Evolutionary conservation across 2,888 invertebrate species (phyloP), one percentile per base, ranked within the genome.

Genomic region (Eupithecia vulgata): DNA sequence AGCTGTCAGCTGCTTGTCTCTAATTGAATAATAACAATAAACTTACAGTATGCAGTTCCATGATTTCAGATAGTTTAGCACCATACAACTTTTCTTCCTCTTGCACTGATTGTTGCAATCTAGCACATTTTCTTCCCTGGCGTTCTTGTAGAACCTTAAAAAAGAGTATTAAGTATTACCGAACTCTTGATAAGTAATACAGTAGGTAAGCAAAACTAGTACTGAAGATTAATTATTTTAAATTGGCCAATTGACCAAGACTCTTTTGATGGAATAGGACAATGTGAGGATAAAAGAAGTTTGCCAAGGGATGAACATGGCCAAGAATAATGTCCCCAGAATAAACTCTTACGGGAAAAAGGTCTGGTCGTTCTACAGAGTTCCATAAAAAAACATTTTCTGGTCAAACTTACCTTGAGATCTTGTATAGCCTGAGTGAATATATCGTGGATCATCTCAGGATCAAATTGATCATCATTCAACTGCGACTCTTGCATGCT

Each of bases 381-480:
- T 17, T 45, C 45, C 45, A 0, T 17, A 6, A 64, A 67, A 68
- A 7, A 3, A 30, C 30, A 15, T 59, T 8, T 59, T 5, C 6
- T 59, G 59, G 1, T 15, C 25, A 5, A 65, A 52, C 35, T 81
- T 80, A 91, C 93, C 89, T 95, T 95, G 59, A 96, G 87, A 88
- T 96, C 97, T 93, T 97, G 97, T 67, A 99, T 99, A 2, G 98
- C 98, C 91, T 98, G 97, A 62, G 98, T 96, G 90, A 99, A 99
- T 37, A 98, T 98, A 82, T 97, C 97, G 84, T 98, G 98, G 76
- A 99, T 95, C 78, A 97, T 94, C 84, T 97, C 96, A 0, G 99
- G 98, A 91, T 98, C 97, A 89, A 99, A 98, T 75, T 94, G 89
- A 68, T 93, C 94, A 77, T 91, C 90, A 70, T 96, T 95, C 35